Base-by-base conservation (phyloP, 2,888 invertebrate genomes). In the Odontocolon sp. region DNA sequence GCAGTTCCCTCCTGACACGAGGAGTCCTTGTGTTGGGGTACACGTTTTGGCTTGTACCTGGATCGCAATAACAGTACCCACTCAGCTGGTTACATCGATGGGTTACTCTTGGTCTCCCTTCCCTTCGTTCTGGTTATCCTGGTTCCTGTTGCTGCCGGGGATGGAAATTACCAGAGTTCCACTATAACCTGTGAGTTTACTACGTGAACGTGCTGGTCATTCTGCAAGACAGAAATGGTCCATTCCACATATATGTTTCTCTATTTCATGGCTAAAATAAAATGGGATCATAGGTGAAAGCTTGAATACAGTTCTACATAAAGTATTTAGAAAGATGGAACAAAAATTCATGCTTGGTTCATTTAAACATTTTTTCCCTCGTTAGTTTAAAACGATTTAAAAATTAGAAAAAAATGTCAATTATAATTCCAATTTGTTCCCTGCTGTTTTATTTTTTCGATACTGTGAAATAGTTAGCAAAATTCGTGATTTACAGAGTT, bases 41-140 rank as follows among this genome's bases (percentile, higher is more conserved):
- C 77, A 72, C 77, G 72, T 72, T 72, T 59, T 31, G 56, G 64
- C 68, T 16, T 77, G 77, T 77, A 72, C 57, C 72, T 59, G 59
- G 50, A 69, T 57, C 6, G 72, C 77, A 72, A 69, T 77, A 77
- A 77, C 77, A 77, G 40, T 59, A 26, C 31, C 77, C 67, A 42
- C 71, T 57, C 38, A 18, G 47, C 40, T 36, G 56, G 71, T 57
- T 57, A 72, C 77, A 72, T 4, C 57, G 52, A 68, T 67, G 63
- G 63, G 57, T 61, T 45, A 42, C 50, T 57, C 56, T 42, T 33
- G 9, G 18, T 33, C 21, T 5, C 36, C 52, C 18, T 40, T 18
- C 38, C 42, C 33, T n/a, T 6, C 42, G 6, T 56, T 23, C 28
- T 36, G 66, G 54, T 67, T 54, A 56, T 61, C 59, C 59, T 47